Evolutionary conservation across 35 echinoderm and acorn worm species (phyloP), one percentile per base, ranked within the genome.

Genomic region (Heliocidaris tuberculata): DNA sequence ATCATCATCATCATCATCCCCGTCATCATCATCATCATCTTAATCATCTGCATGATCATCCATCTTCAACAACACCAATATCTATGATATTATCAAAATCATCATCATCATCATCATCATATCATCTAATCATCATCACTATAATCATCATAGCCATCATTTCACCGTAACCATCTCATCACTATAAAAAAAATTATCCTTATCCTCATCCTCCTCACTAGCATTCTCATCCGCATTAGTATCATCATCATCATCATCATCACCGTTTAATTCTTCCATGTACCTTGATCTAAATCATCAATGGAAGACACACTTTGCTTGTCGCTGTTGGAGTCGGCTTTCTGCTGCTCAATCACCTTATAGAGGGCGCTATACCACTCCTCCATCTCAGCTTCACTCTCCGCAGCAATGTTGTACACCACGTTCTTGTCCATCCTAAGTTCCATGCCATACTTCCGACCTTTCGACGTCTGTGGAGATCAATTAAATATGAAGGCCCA

Each of bases 251-350:
- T 17, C 60, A 16, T 16, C 60, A 70, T 16, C 60, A 70, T 27
- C 60, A 19, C 7, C 60, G 27, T 6, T 70, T 21, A 27, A 52
- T 27, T 24, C 7, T 4, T 27, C 21, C 27, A 7, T 19, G 24
- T 96, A 97, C 98, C 98, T 96, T 96, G 96, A 52, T 96, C 96
- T 85, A 95, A 35, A 47, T 97, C 98, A 95, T 99, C 98, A 60
- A 96, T 92, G 56, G 98, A 99, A 17, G 95, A 96, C 60, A 99
- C 90, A 60, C 98, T 99, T 11, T 97, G 97, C 88, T 97, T 99
- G 90, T 98, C 97, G 13, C 92, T 95, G 88, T 96, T 98, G 6
- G 95, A 48, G 17, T 97, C 96, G 27, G 91, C 94, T 54, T 99
- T 99, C 93, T 97, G 97, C 50, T 94, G 95, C 86, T 99, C 96